Base-by-base conservation (phyloP, 2,113 vertebrate genomes). In the Odontesthes bonariensis region DNA sequence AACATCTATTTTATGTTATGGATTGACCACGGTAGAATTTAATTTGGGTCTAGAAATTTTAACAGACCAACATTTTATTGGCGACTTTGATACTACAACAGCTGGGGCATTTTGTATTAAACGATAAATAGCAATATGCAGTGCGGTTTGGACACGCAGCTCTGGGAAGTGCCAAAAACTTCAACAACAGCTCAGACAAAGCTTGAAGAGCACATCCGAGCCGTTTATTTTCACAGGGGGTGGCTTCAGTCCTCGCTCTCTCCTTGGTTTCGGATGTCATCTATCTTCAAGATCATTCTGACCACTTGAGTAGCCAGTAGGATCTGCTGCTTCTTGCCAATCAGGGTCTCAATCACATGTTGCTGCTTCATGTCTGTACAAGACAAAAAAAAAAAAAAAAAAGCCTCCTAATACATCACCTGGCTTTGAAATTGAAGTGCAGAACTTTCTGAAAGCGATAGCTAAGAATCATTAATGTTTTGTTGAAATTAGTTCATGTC, bases 231-330 rank as follows among this genome's bases (percentile, higher is more conserved):
- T 61, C 49, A 38, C 22, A 20, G 19, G 47, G 12, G n/a, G 63
- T 4, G 35, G 23, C 53, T 94, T 75, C 58, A 99, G 59, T 99
- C 97, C 84, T 99, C 97, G 16, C 90, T 93, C 82, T 99, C 97
- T 57, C 98, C 98, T 0, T 95, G 97, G 87, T 93, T 95, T 77
- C 98, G 94, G 90, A 99, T 96, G 81, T 99, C 98, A 49, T 99
- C 98, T 0, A 99, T 99, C 93, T 99, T 99, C 71, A 99, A 88
- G 86, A 99, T 98, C 98, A 99, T 99, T 91, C 96, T 96, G 64
- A 99, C 98, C 22, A 99, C 96, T 53, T 99, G 98, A 20, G 97
- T 97, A 0, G 98, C 98, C 78, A 99, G 94, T 49, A 94, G 93
- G 56, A 99, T 97, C 93, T 99, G 98, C 68, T 99, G 98, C 79